Evolutionary conservation across 2,888 invertebrate genomes (phyloP).

Genomic region (Polydrusus pterygomalis): DNA sequence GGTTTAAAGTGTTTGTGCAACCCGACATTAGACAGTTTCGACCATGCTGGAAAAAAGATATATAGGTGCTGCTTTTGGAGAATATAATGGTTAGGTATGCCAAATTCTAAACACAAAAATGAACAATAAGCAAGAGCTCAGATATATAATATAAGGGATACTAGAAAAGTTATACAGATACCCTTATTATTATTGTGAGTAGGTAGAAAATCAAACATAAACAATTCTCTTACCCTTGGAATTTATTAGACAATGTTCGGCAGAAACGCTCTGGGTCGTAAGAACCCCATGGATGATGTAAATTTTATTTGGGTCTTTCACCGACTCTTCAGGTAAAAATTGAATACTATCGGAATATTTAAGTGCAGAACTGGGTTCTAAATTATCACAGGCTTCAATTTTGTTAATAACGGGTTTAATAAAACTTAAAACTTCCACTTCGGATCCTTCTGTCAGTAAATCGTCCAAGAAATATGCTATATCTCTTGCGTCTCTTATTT

Average conservation of each 20-base stretch:
- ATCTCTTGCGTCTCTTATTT: conserved; percentile 75
- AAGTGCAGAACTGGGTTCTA: conserved; percentile 71
- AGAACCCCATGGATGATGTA: conserved; percentile 76
- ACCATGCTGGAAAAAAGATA: too few species aligned
- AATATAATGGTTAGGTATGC: too few species aligned
- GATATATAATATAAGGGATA: too few species aligned
- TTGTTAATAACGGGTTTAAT: conserved; percentile 79
- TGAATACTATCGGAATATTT: conserved; percentile 73
- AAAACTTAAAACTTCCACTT: conserved; percentile 83
- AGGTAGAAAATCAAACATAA: too few species aligned
- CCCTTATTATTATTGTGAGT: too few species aligned
- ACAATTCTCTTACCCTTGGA: conserved; percentile 73
- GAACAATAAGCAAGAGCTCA: too few species aligned
- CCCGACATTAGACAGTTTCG: too few species aligned
- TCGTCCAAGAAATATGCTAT: conserved; percentile 79
- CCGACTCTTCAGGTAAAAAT: conserved; percentile 75
- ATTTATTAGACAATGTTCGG: conserved; percentile 76
- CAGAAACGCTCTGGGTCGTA: conserved; percentile 79
- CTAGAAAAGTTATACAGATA: too few species aligned
- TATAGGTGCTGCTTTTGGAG: too few species aligned
- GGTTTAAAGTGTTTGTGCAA: too few species aligned
- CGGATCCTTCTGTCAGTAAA: conserved; percentile 72
- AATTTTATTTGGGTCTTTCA: conserved; percentile 69
- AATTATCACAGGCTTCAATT: conserved; percentile 78
- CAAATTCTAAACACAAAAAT: too few species aligned